Evolutionary conservation across 1,140 invertebrate genomes (phyloP).

Genomic region (Hyphantria cunea): DNA sequence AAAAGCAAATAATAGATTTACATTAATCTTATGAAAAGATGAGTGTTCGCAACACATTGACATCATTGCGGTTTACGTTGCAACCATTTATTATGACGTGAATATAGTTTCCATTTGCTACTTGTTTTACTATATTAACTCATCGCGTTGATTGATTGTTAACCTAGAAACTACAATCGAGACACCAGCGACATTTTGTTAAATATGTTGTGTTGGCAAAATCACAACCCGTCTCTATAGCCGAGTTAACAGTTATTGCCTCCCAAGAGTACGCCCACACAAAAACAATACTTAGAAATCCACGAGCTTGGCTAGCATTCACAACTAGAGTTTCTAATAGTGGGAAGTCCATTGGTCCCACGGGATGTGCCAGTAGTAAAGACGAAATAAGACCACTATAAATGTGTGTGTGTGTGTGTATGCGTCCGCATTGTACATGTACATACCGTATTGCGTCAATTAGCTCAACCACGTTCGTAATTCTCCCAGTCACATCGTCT

Average conservation of each 20-base stretch:
- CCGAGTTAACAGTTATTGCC: slow-evolving; percentile 38
- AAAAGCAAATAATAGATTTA: no score
- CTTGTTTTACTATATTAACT: no score
- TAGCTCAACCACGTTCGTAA: slow-evolving; percentile 64
- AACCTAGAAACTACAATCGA: background rate
- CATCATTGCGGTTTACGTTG: no score
- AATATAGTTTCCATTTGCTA: no score
- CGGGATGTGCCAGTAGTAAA: slow-evolving; percentile 73
- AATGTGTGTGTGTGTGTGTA: slow-evolving; percentile 54
- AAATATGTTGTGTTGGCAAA: background rate
- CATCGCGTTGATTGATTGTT: no score
- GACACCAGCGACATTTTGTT: background rate
- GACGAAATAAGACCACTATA: slow-evolving; percentile 66
- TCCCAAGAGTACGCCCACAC: slow-evolving; percentile 44
- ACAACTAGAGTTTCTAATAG: slow-evolving; percentile 62
- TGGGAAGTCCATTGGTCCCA: slow-evolving; percentile 69
- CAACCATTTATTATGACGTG: no score
- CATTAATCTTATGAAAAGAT: no score
- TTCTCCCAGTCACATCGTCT: slow-evolving; percentile 62
- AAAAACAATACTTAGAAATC: slow-evolving; percentile 55
- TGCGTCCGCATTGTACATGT: slow-evolving; percentile 45
- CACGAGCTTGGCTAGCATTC: slow-evolving; percentile 60
- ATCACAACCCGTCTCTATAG: slow-evolving; percentile 14
- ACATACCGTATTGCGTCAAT: slow-evolving; percentile 72
- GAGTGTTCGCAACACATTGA: no score